phyloP scores from a whole-genome alignment of 92 coral and sea anemone genomes.

The Micromussa lordhowensis region DNA sequence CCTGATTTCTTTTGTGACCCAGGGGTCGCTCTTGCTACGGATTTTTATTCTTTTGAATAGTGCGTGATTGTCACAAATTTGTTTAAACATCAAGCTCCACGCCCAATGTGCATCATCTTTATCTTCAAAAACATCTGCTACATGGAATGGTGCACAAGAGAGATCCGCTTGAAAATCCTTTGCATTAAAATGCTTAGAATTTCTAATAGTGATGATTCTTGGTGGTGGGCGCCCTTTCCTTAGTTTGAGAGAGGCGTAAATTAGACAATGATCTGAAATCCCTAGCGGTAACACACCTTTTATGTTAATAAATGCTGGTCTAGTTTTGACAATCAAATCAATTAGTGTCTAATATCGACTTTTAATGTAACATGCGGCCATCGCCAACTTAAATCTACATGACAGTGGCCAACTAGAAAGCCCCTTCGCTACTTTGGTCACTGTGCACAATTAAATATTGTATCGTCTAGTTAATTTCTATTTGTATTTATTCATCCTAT shows the following conservation, averaged over 20 bases:
- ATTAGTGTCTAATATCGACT: no score
- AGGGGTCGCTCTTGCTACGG: slow-evolving; percentile 17
- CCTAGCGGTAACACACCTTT: no score
- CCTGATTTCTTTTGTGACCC: slow-evolving; percentile 30
- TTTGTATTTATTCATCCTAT: no score
- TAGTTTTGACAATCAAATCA: slow-evolving; percentile 4
- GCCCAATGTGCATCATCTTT: slow-evolving; percentile 24
- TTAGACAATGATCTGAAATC: slow-evolving; percentile 11
- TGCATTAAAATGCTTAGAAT: slow-evolving; percentile 14
- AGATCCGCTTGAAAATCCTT: slow-evolving; percentile 28
- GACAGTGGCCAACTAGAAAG: no score
- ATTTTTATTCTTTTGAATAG: slow-evolving; percentile 11
- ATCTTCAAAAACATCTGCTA: background rate
- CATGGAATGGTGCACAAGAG: slow-evolving; percentile 36
- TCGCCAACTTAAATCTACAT: no score
- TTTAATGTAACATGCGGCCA: no score
- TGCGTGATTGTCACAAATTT: slow-evolving; percentile 21
- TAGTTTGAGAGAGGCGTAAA: background rate
- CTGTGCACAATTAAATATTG: no score
- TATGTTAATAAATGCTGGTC: slow-evolving; percentile 14
- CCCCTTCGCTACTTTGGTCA: no score
- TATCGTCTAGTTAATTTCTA: no score
- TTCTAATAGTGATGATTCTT: slow-evolving; percentile 13
- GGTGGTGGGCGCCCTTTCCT: background rate
- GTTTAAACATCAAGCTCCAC: slow-evolving; percentile 25